phyloP scores from a whole-genome alignment of 2,797 vertebrate species.

The Astyanax mexicanus region DNA sequence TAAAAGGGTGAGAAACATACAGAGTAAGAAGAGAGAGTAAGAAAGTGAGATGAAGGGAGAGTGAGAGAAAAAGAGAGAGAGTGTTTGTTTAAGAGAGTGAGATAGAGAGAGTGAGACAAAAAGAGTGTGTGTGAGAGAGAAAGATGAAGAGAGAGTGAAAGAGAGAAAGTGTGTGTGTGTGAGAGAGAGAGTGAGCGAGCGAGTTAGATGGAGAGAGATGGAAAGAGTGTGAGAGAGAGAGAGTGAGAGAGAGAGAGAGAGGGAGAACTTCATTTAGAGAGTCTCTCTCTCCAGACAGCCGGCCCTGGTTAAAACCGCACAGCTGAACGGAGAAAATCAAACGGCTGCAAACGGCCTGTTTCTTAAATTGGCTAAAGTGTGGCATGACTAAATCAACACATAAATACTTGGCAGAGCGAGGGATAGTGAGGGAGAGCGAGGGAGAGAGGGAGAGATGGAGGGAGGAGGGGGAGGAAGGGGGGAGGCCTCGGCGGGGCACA shows the following conservation, averaged over 20 bases:
- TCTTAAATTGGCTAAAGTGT: constrained; percentile 78
- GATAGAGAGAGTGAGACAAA: neutral
- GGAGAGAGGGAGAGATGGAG: constrained; percentile 4
- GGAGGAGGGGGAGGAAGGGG: constrained; percentile 9
- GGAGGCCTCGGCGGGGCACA: constrained; percentile 30
- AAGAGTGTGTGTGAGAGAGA: neutral
- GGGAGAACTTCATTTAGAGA: constrained; percentile 75
- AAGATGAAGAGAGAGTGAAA: neutral
- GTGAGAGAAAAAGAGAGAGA: neutral
- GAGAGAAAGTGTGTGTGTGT: neutral
- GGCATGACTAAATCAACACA: constrained; percentile 81
- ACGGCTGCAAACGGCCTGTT: constrained; percentile 71
- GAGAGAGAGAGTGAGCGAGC: neutral
- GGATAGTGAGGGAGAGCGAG: constrained; percentile 37
- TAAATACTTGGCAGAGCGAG: constrained; percentile 75
- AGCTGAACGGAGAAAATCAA: constrained; percentile 47
- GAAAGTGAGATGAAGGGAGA: too few species aligned
- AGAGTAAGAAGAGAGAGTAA: too few species aligned
- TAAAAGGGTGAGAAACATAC: too few species aligned
- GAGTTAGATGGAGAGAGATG: neutral
- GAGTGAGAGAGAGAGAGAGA: constrained; percentile 54
- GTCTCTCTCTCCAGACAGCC: constrained; percentile 68
- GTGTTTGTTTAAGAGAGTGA: neutral
- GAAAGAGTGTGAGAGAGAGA: too few species aligned
- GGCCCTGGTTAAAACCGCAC: constrained; percentile 52